Evolutionary conservation across 2,113 vertebrate genomes (phyloP).

Genomic region (Electrona antarctica): DNA sequence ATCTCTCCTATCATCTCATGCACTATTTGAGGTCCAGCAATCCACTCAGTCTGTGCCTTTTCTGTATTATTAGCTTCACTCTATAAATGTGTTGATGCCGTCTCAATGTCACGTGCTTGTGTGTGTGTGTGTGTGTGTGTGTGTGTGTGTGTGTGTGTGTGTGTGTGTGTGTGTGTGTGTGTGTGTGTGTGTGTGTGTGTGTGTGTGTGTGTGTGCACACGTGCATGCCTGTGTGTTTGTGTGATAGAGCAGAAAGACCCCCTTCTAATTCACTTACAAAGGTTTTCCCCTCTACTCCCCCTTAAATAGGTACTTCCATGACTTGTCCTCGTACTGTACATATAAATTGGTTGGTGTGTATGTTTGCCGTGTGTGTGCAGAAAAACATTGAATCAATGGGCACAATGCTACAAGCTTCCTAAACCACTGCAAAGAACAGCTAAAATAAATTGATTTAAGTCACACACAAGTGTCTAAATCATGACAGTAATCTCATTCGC

Average conservation of each 20-base stretch:
- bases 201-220: no score
- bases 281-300: not conserved
- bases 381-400: not conserved
- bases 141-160: not conserved
- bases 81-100: no score
- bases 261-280: not conserved
- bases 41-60: no score
- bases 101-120: not conserved
- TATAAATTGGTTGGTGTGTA: not conserved
- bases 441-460: no score
- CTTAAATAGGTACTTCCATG: not conserved
- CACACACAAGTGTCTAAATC: not conserved
- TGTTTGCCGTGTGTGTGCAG: no score
- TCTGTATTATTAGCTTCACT: no score
- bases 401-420: not conserved
- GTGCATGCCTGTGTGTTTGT: no score
- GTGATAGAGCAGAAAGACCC: no score
- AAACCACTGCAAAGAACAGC: not conserved
- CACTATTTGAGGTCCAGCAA: no score
- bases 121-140: constrained; percentile 16
- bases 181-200: not conserved
- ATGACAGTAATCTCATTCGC: constrained; percentile 31
- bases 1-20: no score
- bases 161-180: not conserved
- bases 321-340: not conserved